phyloP scores from a whole-genome alignment of 2,113 vertebrate species.

The Cyprinus carpio region DNA sequence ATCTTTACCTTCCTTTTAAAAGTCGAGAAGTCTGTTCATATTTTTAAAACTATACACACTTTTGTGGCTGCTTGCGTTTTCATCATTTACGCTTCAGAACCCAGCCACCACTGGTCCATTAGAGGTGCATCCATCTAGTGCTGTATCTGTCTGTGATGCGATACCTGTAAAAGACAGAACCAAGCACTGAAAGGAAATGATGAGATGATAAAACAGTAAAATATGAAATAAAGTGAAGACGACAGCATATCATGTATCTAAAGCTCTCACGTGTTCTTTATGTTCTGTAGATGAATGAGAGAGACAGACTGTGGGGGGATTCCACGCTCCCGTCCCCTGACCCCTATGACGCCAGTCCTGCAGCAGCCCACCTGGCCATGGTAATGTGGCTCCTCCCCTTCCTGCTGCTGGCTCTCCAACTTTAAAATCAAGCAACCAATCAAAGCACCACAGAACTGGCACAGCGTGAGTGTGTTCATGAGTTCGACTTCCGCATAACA shows the following conservation, averaged over 20 bases:
- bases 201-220: conserved; percentile 16
- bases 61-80: no score
- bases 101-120: not conserved
- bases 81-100: no score
- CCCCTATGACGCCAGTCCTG: conserved; percentile 41
- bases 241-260: no score
- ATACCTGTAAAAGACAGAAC: not conserved
- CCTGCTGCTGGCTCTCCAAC: conserved; percentile 23
- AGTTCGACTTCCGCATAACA: conserved; percentile 39
- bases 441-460: conserved; percentile 39
- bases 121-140: not conserved
- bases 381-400: conserved; percentile 44
- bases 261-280: conserved; percentile 7
- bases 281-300: conserved; percentile 57
- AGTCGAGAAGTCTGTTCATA: no score
- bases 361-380: not conserved
- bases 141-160: not conserved
- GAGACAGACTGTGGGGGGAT: conserved; percentile 60
- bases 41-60: no score
- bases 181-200: conserved; percentile 2
- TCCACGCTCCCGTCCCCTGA: conserved; percentile 53
- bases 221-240: no score
- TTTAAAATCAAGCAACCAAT: conserved; percentile 40
- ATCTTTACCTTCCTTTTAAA: no score
- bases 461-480: conserved; percentile 31